A percentile compares a stretch with the other conserved stretches of the same genome.
Conservation (phyloP, 2,797 vertebrate species). For the Acipenser transmontanus region DNA sequence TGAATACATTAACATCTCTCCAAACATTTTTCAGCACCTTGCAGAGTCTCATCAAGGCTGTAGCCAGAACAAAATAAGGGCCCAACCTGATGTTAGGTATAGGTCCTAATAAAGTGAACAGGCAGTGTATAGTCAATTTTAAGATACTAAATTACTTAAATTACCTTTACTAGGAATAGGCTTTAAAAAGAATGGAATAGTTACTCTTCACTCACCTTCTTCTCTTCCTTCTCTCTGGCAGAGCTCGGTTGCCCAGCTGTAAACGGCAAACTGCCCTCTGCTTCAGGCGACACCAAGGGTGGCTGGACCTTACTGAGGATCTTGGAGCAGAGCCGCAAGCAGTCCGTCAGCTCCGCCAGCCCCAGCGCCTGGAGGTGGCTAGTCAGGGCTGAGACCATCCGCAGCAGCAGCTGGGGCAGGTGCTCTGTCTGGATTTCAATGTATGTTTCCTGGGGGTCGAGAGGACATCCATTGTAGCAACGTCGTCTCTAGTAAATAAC, state of each 20-base stretch:
- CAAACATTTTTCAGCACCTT: too few relatives aligned
- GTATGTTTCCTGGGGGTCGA: constrained; percentile 79
- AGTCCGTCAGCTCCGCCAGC: constrained; percentile 84
- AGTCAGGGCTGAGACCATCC: constrained; percentile 89
- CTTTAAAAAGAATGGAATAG: too few relatives aligned
- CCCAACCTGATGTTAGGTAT: too few relatives aligned
- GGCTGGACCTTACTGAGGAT: constrained; percentile 98
- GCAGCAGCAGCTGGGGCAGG: constrained; percentile 86
- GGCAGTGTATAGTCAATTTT: too few relatives aligned
- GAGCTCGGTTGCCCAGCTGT: constrained; percentile 48
- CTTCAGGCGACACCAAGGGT: constrained; percentile 75
- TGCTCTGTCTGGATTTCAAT: constrained; percentile 99
- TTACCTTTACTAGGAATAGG: too few relatives aligned
- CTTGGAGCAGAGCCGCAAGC: constrained; percentile 92
- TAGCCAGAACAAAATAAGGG: too few relatives aligned
- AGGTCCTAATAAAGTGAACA: too few relatives aligned
- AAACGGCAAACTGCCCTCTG: constrained; percentile 54
- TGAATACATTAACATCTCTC: too few relatives aligned
- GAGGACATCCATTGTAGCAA: not conserved
- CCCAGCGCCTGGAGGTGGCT: constrained; percentile 77
- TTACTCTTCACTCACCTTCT: constrained; percentile 56
- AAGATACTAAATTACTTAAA: too few relatives aligned
- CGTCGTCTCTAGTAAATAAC: too few relatives aligned
- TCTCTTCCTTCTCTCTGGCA: constrained; percentile 68
- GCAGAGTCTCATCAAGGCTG: too few relatives aligned